Base-by-base conservation (phyloP, 2,797 vertebrate species). In the Neopelma chrysocephalum region DNA sequence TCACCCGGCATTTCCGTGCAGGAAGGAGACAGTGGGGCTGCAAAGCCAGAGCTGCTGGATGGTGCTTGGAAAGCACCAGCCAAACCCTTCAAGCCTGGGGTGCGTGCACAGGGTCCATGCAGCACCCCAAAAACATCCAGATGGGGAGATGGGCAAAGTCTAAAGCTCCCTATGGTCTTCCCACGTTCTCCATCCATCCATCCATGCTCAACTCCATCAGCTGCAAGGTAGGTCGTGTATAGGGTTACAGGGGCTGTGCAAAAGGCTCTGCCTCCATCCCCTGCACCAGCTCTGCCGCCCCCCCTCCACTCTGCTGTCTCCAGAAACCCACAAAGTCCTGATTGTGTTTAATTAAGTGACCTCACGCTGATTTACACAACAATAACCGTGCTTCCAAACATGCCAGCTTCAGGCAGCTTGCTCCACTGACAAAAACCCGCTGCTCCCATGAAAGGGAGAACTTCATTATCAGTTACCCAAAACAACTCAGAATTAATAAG, bases 311-410 rank as follows among this genome's bases (percentile, higher is more conserved):
- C 34, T 53, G 22, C 14, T 0, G 3, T 27, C 84, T 81, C 76
- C 75, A 58, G 73, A 88, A 79, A 76, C 68, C 77, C 80, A 85
- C 43, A 73, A 66, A 83, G 78, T 65, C 91, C 73, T 50, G 77
- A 90, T 50, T 94, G 88, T 76, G 50, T 89, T 95, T 85, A 94
- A 96, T 93, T 94, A 94, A 96, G 89, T 81, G 89, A 72, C 78
- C 36, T 3, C 91, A 90, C 21, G 3, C 79, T 93, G 82, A 95
- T 96, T 92, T 94, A 92, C 85, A 84, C 84, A 88, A 94, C 93
- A 94, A 93, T 85, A 58, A 92, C 54, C 51, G 64, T 66, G 64
- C 60, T 90, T 66, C 79, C 77, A 76, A 96, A 94, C 70, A 83
- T 19, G 45, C 19, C 14, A 40, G 36, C 60, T 89, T 86, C 91